Conservation (phyloP, 2,888 invertebrate species). For the Drosophila rubida region DNA sequence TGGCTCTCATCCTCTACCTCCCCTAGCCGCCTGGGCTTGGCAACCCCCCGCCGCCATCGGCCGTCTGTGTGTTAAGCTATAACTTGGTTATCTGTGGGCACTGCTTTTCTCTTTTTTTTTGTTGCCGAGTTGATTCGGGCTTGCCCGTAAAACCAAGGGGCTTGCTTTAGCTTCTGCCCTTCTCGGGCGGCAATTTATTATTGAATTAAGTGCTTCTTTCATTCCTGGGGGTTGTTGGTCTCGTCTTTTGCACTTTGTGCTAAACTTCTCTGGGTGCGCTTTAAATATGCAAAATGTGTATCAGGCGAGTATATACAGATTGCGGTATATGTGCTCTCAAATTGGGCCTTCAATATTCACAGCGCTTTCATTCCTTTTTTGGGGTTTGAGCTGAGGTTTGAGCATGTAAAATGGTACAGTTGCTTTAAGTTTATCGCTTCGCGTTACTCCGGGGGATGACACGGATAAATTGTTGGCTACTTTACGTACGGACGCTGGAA, state of each 20-base stretch:
- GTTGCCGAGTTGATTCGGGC: conserved; percentile 46
- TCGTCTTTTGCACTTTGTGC: conserved; percentile 31
- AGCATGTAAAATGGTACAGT: conserved; percentile 77
- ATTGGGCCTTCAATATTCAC: conserved; percentile 52
- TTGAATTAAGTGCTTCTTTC: conserved; percentile 75
- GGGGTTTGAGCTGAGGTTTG: conserved; percentile 74
- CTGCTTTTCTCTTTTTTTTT: conserved; percentile 1
- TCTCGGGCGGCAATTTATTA: conserved; percentile 74
- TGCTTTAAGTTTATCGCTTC: conserved; percentile 60
- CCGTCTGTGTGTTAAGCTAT: conserved; percentile 29
- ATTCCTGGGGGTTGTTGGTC: conserved; percentile 61
- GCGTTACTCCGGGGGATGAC: conserved; percentile 45
- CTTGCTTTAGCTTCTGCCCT: conserved; percentile 50
- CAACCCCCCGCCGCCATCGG: conserved; percentile 13
- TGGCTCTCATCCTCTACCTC: conserved; percentile 22
- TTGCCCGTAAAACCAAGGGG: conserved; percentile 46
- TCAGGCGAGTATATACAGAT: conserved; percentile 25
- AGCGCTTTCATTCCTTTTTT: conserved; percentile 38
- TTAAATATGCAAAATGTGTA: conserved; percentile 74
- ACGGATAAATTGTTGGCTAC: conserved; percentile 43
- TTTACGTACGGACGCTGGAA: conserved; percentile 44
- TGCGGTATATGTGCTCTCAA: conserved; percentile 22
- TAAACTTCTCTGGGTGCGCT: conserved; percentile 20
- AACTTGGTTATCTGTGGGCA: conserved; percentile 69
- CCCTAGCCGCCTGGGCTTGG: conserved; percentile 1